Evolutionary conservation across 2,888 invertebrate species (phyloP), one percentile per base, ranked within the genome.

Genomic region (Biston betularia): DNA sequence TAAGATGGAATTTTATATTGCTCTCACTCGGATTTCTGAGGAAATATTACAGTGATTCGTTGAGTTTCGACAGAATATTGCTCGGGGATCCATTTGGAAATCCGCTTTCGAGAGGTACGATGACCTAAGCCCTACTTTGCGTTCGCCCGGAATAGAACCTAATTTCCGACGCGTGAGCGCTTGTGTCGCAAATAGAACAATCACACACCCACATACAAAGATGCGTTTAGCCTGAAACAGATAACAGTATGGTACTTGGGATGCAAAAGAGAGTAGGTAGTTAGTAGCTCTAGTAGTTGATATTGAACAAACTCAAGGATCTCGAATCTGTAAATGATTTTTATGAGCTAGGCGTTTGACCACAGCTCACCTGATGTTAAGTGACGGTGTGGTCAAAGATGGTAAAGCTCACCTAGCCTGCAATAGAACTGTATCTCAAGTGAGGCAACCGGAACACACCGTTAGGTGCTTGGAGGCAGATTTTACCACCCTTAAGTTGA

Each of bases 1-100:
- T 61, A 67, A 75, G 71, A 73, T 73, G 66, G 69, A 71, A 75
- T 75, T 73, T 73, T 73, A 69, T 73, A 70, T 73, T 69, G 68
- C 71, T 67, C 59, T 62, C 56, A 56, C 68, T 66, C 42, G 59
- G 52, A 66, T 65, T 65, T 59, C 34, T 33, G 35, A 61, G 65
- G 70, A 72, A 74, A 74, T 74, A 70, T 72, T 59, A 62, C 67
- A 57, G 63, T 65, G 61, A 72, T 70, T 68, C 63, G 62, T 67
- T 49, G 66, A 69, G 59, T 60, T 73, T 67, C 60, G 63, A 69
- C 68, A 35, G 62, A 64, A 64, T 65, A 61, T 68, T 63, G 52
- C 63, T 57, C 44, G 38, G 61, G 56, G 46, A 62, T 56, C 65
- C 46, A 38, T 52, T 61, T 61, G 15, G 44, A 61, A 65, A 65